These are phyloP conservation scores for Vanessa atalanta DNA, from an alignment of 1,140 invertebrate genomes.

Conservation along the genomic window DNA sequence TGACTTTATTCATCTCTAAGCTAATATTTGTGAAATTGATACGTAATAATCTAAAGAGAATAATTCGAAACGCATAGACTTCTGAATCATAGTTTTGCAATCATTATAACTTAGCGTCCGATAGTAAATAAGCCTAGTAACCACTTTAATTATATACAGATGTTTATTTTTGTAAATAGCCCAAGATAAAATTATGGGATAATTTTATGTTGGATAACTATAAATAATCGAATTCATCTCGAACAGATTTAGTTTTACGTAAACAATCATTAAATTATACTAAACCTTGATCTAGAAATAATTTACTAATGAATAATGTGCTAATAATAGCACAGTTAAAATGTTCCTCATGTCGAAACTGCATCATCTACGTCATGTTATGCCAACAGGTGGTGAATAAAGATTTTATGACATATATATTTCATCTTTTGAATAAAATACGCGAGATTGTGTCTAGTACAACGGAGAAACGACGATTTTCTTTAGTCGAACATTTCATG, in stretches of 20 bases:
- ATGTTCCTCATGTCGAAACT: constrained; percentile 15
- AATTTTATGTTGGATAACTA: constrained; percentile 24
- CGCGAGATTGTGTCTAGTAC: too few species aligned
- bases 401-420: neutral
- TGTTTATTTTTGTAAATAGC: constrained; percentile 9
- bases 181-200: constrained; percentile 11
- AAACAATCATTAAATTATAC: constrained; percentile 41
- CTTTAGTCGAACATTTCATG: too few species aligned
- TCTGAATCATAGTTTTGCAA: too few species aligned
- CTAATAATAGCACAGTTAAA: constrained; percentile 28
- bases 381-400: neutral
- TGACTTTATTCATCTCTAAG: too few species aligned
- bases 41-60: too few species aligned
- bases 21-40: too few species aligned
- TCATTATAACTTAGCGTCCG: too few species aligned
- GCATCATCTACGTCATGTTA: constrained; percentile 15
- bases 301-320: constrained; percentile 39
- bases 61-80: neutral
- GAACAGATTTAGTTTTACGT: constrained; percentile 39
- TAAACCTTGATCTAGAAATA: constrained; percentile 47
- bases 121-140: neutral
- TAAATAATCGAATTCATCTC: constrained; percentile 37
- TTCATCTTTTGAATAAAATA: too few species aligned
- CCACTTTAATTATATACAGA: neutral
- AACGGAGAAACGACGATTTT: too few species aligned